These are phyloP conservation scores for Helobdella robusta DNA, from an alignment of 2,888 invertebrate genomes.

Conservation along the genomic window DNA sequence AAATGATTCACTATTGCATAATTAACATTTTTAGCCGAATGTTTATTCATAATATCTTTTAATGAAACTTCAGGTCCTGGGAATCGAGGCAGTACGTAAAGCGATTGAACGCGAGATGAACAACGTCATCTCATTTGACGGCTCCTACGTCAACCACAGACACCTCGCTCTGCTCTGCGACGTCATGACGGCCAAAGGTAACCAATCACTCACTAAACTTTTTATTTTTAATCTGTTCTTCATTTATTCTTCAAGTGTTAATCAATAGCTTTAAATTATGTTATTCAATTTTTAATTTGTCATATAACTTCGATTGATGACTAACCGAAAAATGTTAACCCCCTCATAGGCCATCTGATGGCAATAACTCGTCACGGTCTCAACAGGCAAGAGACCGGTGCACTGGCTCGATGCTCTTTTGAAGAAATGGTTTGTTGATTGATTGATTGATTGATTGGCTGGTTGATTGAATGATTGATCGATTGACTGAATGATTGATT, in stretches of 20 bases:
- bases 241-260: background rate
- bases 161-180: constrained; percentile 97
- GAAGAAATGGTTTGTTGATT: constrained; percentile 77
- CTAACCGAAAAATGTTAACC: no score
- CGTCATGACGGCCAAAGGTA: constrained; percentile 97
- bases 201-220: background rate
- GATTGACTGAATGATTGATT: no score
- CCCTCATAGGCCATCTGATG: constrained; percentile 76
- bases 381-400: constrained; percentile 89
- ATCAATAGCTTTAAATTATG: background rate
- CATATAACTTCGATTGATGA: no score
- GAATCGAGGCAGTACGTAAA: constrained; percentile 97
- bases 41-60: background rate
- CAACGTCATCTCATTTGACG: constrained; percentile 96
- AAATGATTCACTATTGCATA: no score
- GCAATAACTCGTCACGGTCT: constrained; percentile 99
- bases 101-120: constrained; percentile 99
- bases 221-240: background rate
- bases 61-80: constrained; percentile 59
- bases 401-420: constrained; percentile 97
- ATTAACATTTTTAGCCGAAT: no score
- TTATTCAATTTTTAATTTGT: background rate
- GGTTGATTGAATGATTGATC: no score
- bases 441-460: background rate
- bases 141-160: constrained; percentile 97